Conservation (phyloP, 2,113 vertebrate species). For the Ophthalmolycus amberensis region DNA sequence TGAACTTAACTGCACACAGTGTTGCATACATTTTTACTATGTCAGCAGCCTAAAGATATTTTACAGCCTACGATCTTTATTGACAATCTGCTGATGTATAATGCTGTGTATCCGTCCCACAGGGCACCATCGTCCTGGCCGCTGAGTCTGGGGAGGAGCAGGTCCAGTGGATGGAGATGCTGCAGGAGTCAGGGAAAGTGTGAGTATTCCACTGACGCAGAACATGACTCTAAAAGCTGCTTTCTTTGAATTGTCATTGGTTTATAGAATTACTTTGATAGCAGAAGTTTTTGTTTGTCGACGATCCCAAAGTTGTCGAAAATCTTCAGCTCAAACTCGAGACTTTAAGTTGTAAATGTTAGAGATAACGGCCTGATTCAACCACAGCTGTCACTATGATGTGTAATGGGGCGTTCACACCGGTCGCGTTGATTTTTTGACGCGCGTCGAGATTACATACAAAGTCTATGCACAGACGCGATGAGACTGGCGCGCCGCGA, state of each 20-base stretch:
- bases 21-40: neutral
- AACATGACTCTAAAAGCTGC: neutral
- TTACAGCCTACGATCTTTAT: neutral
- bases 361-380: neutral
- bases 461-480: no score
- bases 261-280: neutral
- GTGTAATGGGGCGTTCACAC: no score
- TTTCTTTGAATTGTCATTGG: neutral
- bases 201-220: conserved; percentile 75
- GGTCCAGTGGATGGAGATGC: conserved; percentile 95
- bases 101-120: neutral
- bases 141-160: conserved; percentile 93
- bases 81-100: neutral
- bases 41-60: conserved; percentile 1
- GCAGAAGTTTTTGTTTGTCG: neutral
- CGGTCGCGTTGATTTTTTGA: no score
- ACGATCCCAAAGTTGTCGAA: neutral
- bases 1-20: neutral
- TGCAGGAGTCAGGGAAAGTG: conserved; percentile 98
- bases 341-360: neutral
- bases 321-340: neutral
- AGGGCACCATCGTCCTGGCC: conserved; percentile 94
- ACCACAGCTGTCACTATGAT: no score
- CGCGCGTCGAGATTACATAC: no score
- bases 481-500: no score